Percentiles rank a stretch among this genome's conserved stretches.
Conservation (phyloP, 2,797 vertebrate species). For the Oceanodroma leucorhoa region DNA sequence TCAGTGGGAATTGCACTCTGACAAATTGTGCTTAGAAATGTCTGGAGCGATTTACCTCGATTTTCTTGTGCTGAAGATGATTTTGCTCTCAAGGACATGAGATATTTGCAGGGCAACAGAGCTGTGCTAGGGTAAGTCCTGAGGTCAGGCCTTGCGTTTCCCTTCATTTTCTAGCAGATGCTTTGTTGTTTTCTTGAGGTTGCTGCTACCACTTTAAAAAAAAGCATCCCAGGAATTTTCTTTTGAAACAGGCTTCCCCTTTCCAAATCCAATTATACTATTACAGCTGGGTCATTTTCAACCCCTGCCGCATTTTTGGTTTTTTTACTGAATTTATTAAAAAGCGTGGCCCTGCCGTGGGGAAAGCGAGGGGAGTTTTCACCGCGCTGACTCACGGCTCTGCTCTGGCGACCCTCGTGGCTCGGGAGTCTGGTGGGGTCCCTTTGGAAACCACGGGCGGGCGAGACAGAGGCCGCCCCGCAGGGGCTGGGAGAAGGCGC, state of each 20-base stretch:
- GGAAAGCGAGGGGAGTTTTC: not conserved
- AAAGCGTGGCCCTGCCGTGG: not conserved
- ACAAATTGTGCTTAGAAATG: not conserved
- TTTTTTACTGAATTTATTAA: constrained; percentile 31
- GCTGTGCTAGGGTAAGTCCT: not conserved
- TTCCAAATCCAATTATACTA: constrained; percentile 55
- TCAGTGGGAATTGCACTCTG: not conserved
- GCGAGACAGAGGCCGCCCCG: not conserved
- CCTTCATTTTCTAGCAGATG: not conserved
- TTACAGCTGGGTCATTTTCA: constrained; percentile 54
- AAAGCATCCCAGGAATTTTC: constrained; percentile 67
- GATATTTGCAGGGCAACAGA: not conserved
- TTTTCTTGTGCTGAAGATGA: not conserved
- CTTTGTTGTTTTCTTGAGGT: not conserved
- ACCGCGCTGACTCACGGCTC: not conserved
- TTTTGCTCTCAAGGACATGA: not conserved
- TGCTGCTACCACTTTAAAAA: constrained; percentile 57
- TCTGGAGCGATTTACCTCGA: not conserved
- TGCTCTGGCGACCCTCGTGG: not conserved
- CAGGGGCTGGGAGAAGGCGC: not conserved
- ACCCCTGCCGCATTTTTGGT: not conserved
- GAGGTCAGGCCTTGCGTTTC: not conserved
- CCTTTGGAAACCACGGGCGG: not conserved
- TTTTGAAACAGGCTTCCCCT: constrained; percentile 52
- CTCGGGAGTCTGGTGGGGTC: not conserved